Percentiles rank a stretch among this genome's conserved stretches.
Evolutionary conservation across 1,140 invertebrate species (phyloP).

Genomic region (Ericerus pela): DNA sequence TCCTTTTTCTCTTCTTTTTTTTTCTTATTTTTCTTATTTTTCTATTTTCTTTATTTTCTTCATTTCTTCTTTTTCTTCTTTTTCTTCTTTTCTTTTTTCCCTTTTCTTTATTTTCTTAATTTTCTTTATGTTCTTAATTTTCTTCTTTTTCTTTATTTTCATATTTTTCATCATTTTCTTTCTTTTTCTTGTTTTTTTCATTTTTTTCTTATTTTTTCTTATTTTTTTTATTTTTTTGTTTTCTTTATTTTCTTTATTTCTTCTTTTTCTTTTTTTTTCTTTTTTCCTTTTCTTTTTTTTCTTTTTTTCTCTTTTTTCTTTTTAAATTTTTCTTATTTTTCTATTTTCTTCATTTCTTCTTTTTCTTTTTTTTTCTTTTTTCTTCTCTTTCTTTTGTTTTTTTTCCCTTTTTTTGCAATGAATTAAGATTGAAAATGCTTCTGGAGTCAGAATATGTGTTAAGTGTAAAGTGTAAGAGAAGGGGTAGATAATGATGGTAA

Average conservation of each 20-base stretch:
- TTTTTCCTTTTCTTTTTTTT: neutral
- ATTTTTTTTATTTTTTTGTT: slow-evolving; percentile 25
- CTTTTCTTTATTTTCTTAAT: too few relatives aligned
- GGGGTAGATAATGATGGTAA: too few relatives aligned
- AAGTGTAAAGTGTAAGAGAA: too few relatives aligned
- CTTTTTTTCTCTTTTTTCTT: slow-evolving; percentile 10
- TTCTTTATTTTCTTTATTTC: slow-evolving; percentile 18
- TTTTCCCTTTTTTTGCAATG: too few relatives aligned
- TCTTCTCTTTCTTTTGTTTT: too few relatives aligned
- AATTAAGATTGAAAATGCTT: too few relatives aligned
- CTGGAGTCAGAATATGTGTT: too few relatives aligned
- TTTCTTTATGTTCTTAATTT: too few relatives aligned
- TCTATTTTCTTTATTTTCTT: slow-evolving; percentile 16
- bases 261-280: slow-evolving; percentile 2
- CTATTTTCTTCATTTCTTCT: neutral
- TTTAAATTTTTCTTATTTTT: slow-evolving; percentile 12
- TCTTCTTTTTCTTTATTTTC: slow-evolving; percentile 18
- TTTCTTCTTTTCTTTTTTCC: slow-evolving; percentile 19
- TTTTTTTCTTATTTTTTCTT: slow-evolving; percentile 31
- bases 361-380: too few relatives aligned
- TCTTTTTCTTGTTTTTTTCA: slow-evolving; percentile 29
- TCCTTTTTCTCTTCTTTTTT: too few relatives aligned
- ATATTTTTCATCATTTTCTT: slow-evolving; percentile 21
- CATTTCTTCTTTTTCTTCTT: slow-evolving; percentile 22
- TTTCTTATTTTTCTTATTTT: slow-evolving; percentile 31